Conservation (phyloP, 2,888 invertebrate species). For the Vesta saturnalis region DNA sequence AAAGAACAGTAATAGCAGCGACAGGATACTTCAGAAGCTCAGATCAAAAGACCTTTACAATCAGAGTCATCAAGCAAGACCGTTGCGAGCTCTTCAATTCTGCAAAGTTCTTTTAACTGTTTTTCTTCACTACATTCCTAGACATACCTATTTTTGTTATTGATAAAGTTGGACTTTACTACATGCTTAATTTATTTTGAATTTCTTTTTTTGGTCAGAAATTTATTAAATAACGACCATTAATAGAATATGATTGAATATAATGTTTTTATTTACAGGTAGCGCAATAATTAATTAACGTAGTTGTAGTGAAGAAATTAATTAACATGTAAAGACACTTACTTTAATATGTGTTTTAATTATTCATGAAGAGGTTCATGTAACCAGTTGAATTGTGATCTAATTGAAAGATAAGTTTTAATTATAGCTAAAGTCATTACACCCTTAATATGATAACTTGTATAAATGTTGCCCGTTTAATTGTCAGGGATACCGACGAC, state of each 20-base stretch:
- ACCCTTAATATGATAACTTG: slow-evolving; percentile 1
- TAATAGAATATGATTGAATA: too few relatives aligned
- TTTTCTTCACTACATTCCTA: slow-evolving; percentile 20
- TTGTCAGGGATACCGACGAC: slow-evolving; percentile 3
- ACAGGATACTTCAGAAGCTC: slow-evolving; percentile 43
- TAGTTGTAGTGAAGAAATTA: too few relatives aligned
- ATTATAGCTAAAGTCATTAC: background rate
- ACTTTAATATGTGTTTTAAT: background rate
- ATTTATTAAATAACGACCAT: too few relatives aligned
- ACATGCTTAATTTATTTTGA: background rate
- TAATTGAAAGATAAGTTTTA: slow-evolving; percentile 6
- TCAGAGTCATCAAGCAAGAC: slow-evolving; percentile 41
- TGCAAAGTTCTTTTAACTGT: slow-evolving; percentile 22
- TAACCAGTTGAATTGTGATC: slow-evolving; percentile 6
- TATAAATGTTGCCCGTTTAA: slow-evolving; percentile 1
- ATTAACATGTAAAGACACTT: background rate
- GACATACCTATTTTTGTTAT: slow-evolving; percentile 17
- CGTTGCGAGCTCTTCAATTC: slow-evolving; percentile 41
- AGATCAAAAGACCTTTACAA: slow-evolving; percentile 45
- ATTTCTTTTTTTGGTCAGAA: too few relatives aligned
- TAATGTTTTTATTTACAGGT: too few relatives aligned
- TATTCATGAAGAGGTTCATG: background rate
- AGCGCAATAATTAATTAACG: too few relatives aligned
- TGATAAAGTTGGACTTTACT: background rate
- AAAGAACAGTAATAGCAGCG: slow-evolving; percentile 43